Conservation (phyloP, 30 jellyfish, hydroid and myxozoan genomes). For the Aurelia aurita region DNA sequence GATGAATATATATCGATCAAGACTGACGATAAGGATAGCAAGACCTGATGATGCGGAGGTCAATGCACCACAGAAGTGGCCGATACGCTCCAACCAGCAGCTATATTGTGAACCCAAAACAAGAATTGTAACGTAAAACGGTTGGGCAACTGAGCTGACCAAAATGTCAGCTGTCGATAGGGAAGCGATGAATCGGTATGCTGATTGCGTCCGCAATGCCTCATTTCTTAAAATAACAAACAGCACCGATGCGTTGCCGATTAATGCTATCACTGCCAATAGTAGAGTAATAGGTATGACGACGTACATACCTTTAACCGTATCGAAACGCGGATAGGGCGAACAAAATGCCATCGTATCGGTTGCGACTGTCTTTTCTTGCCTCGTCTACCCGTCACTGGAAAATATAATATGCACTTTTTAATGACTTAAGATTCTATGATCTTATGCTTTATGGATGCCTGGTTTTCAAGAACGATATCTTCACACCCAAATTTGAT, state of each 20-base stretch:
- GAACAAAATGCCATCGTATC: slow-evolving; percentile 16
- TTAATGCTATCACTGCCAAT: slow-evolving; percentile 49
- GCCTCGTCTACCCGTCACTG: too few species aligned
- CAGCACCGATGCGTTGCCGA: slow-evolving; percentile 43
- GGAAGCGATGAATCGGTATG: slow-evolving; percentile 82
- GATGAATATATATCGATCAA: slow-evolving; percentile 53
- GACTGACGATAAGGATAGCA: slow-evolving; percentile 41
- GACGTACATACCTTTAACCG: slow-evolving; percentile 31
- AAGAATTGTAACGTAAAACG: slow-evolving; percentile 66
- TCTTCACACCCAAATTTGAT: too few species aligned
- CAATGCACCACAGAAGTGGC: slow-evolving; percentile 51
- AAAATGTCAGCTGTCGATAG: slow-evolving; percentile 76
- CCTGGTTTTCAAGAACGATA: too few species aligned
- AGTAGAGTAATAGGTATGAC: slow-evolving; percentile 44
- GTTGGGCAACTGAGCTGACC: slow-evolving; percentile 81
- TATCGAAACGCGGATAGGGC: slow-evolving; percentile 34
- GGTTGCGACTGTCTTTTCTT: too few species aligned
- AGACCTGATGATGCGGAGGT: slow-evolving; percentile 55
- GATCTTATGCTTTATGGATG: too few species aligned
- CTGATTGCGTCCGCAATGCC: slow-evolving; percentile 76
- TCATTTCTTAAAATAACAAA: slow-evolving; percentile 50
- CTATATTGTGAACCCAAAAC: slow-evolving; percentile 39
- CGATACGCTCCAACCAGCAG: slow-evolving; percentile 62
- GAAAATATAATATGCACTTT: too few species aligned
- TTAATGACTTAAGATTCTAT: too few species aligned